Conservation (phyloP, 2,888 invertebrate species). For the Elmis aenea region DNA sequence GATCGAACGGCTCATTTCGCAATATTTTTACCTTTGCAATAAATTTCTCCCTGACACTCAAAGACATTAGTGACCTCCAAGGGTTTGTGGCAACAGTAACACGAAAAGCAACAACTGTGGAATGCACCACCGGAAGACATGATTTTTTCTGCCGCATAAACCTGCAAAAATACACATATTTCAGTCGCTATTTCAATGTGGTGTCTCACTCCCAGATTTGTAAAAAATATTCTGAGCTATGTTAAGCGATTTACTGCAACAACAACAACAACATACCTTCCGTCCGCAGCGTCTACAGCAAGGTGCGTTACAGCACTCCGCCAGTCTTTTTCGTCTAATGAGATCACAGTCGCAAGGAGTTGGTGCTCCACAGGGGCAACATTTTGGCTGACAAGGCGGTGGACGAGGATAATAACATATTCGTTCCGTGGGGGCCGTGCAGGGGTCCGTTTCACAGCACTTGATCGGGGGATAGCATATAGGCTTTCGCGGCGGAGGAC, state of each 20-base stretch:
- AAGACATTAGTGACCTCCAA: slow-evolving; percentile 48
- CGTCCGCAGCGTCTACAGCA: slow-evolving; percentile 43
- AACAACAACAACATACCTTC: too few species aligned
- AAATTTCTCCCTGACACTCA: slow-evolving; percentile 50
- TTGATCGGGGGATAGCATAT: slow-evolving; percentile 32
- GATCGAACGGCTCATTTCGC: slow-evolving; percentile 3
- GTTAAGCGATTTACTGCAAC: too few species aligned
- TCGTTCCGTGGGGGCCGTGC: slow-evolving; percentile 21
- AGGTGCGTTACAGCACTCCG: slow-evolving; percentile 21
- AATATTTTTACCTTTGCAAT: slow-evolving; percentile 48
- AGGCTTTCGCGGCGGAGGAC: slow-evolving; percentile 8
- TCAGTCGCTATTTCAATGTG: too few species aligned
- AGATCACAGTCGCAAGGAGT: slow-evolving; percentile 28
- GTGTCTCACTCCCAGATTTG: too few species aligned
- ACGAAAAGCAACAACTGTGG: slow-evolving; percentile 51
- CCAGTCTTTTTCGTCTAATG: slow-evolving; percentile 15
- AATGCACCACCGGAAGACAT: slow-evolving; percentile 46
- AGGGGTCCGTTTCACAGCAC: slow-evolving; percentile 37
- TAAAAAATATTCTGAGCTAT: too few species aligned
- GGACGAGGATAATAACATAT: slow-evolving; percentile 27
- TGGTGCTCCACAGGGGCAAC: slow-evolving; percentile 25
- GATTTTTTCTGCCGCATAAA: slow-evolving; percentile 42
- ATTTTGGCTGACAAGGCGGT: slow-evolving; percentile 22
- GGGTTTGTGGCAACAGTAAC: slow-evolving; percentile 49
- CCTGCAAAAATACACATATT: slow-evolving; percentile 29